Evolutionary conservation across 2,888 invertebrate genomes (phyloP).

Genomic region (Gonocerus acuteangulatus): DNA sequence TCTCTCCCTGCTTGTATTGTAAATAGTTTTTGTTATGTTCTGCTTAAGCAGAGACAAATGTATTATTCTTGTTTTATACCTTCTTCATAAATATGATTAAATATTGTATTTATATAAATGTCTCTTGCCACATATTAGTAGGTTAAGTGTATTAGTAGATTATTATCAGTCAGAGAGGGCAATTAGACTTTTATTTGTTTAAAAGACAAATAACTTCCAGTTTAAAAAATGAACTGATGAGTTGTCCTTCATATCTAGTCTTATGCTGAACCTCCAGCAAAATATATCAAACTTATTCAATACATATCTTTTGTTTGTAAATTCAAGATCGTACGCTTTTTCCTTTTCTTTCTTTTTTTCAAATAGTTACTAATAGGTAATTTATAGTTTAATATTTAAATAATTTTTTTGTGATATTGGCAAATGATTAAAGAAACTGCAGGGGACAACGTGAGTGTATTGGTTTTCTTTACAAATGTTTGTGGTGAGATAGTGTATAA

Average conservation of each 20-base stretch:
- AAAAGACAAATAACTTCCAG: background rate
- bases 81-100: background rate
- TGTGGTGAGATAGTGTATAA: constrained; percentile 22
- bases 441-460: constrained; percentile 22
- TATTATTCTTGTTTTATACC: background rate
- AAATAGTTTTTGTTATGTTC: constrained; percentile 11
- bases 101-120: background rate
- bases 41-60: background rate
- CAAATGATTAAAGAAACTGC: background rate
- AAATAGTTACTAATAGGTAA: constrained; percentile 12
- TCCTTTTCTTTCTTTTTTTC: constrained; percentile 20
- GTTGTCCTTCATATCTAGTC: constrained; percentile 34
- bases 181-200: constrained; percentile 4
- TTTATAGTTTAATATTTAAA: constrained; percentile 7
- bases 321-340: constrained; percentile 11
- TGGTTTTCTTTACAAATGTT: background rate
- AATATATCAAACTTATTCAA: constrained; percentile 29
- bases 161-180: background rate
- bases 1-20: background rate
- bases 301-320: constrained; percentile 25
- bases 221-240: background rate
- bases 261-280: constrained; percentile 30
- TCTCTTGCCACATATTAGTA: constrained; percentile 12
- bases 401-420: constrained; percentile 24
- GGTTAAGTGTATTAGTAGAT: background rate